A percentile compares a stretch with the other conserved stretches of the same genome.
phyloP scores from a whole-genome alignment of 2,888 invertebrate species.

The Halictus ligatus region DNA sequence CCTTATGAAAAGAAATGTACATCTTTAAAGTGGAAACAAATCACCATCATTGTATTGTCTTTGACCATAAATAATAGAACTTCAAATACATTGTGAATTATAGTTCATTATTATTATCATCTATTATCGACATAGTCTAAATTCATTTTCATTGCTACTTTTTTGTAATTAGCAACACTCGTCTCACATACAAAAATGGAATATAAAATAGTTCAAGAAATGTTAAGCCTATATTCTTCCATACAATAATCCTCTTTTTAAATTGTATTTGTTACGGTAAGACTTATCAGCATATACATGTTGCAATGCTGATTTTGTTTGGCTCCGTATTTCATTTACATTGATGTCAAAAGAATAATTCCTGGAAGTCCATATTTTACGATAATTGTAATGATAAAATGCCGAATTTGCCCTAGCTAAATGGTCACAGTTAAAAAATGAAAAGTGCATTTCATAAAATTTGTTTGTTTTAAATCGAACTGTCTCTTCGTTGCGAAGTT shows the following conservation, averaged over 20 bases:
- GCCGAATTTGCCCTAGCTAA: neutral
- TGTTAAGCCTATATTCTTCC: slow-evolving; percentile 65
- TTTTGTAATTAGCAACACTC: slow-evolving; percentile 37
- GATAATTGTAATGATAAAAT: neutral
- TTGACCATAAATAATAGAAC: slow-evolving; percentile 25
- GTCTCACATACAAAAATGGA: slow-evolving; percentile 33
- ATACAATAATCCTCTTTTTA: slow-evolving; percentile 42
- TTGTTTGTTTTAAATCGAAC: slow-evolving; percentile 20
- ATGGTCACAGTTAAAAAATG: neutral
- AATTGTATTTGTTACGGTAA: slow-evolving; percentile 34
- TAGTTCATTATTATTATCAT: slow-evolving; percentile 26
- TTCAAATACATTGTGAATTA: slow-evolving; percentile 22
- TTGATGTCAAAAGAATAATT: neutral
- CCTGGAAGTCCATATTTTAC: neutral
- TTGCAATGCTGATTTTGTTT: neutral
- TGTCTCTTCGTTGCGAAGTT: slow-evolving; percentile 40
- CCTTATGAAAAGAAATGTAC: slow-evolving; percentile 51
- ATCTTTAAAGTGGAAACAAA: slow-evolving; percentile 50
- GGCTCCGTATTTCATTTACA: neutral
- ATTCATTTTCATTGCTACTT: slow-evolving; percentile 31
- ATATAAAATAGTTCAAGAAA: slow-evolving; percentile 37
- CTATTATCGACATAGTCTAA: slow-evolving; percentile 4
- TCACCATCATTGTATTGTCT: slow-evolving; percentile 44
- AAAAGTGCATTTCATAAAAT: slow-evolving; percentile 35
- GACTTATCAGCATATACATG: slow-evolving; percentile 38